Evolutionary conservation across 2,888 invertebrate genomes (phyloP), one percentile per base, ranked within the genome.

Genomic region (Orgyia antiqua): DNA sequence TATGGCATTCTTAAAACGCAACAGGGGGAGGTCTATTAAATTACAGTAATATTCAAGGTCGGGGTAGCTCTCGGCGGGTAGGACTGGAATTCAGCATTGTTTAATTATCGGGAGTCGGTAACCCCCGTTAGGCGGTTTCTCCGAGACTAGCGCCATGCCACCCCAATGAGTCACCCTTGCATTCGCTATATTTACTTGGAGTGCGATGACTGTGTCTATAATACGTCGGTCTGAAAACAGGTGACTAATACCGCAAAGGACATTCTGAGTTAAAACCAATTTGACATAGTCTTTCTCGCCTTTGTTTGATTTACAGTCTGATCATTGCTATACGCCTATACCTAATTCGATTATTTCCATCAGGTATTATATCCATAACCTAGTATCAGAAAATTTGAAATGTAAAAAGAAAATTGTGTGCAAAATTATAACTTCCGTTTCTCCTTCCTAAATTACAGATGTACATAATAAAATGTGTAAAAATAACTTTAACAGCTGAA

Each of bases 31-130:
- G 25, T 47, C 49, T 44, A 46, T 49, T 53, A 54, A 60, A 65
- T 62, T 64, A 62, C 49, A 36, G 54, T 48, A 40, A 53, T 54
- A 42, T 58, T 67, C 71, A 70, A 71, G 70, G 71, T 66, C 70
- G 61, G 53, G 32, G 46, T 49, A 59, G 56, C 51, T 28, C 45
- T 40, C 34, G 47, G 39, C 36, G 36, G 46, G 39, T 36, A 52
- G 47, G 38, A 41, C 41, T 46, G 54, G 60, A 64, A 63, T 62
- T 52, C 46, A 40, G 55, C 45, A 54, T 56, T 60, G 54, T 59
- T 65, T 63, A 62, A 66, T 69, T 68, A 69, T 61, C 42, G 51
- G 36, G 33, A 42, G 43, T 7, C 13, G 24, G 4, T 12, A 11
- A 13, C 25, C 27, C 39, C 39, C 30, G 27, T 32, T 8, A 9